These are phyloP conservation scores for Melanotaenia boesemani DNA, from an alignment of 2,797 vertebrate species.

Conservation along the genomic window DNA sequence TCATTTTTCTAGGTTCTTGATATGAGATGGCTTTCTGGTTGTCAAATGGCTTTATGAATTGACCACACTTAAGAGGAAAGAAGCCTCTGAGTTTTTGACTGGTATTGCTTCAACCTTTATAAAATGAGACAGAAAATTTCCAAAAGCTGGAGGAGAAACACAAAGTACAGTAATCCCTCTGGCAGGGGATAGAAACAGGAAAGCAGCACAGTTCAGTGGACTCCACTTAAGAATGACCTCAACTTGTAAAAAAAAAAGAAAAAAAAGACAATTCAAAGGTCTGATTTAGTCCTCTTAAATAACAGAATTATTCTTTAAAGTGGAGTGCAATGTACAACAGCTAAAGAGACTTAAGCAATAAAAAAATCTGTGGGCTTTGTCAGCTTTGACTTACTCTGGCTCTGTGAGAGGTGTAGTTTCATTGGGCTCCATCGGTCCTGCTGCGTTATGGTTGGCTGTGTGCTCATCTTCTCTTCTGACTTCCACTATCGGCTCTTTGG, in stretches of 20 bases:
- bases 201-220: slow-evolving; percentile 77
- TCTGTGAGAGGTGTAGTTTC: slow-evolving; percentile 98
- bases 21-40: slow-evolving; percentile 64
- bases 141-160: slow-evolving; percentile 68
- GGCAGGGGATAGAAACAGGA: slow-evolving; percentile 63
- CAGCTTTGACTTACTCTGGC: slow-evolving; percentile 89
- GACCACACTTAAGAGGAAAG: slow-evolving; percentile 62
- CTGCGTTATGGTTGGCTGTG: slow-evolving; percentile 95
- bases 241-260: slow-evolving; percentile 23
- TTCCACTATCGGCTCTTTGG: slow-evolving; percentile 98
- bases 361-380: slow-evolving; percentile 19
- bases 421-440: slow-evolving; percentile 93
- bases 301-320: slow-evolving; percentile 72
- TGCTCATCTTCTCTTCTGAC: slow-evolving; percentile 94
- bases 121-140: slow-evolving; percentile 70
- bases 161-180: slow-evolving; percentile 66
- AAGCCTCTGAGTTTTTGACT: slow-evolving; percentile 71
- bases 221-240: slow-evolving; percentile 78
- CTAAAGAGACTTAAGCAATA: slow-evolving; percentile 47
- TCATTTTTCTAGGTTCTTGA: slow-evolving; percentile 50
- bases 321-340: slow-evolving; percentile 76
- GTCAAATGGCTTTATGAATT: slow-evolving; percentile 65
- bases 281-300: slow-evolving; percentile 58
- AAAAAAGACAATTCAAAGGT: slow-evolving; percentile 20
- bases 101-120: slow-evolving; percentile 83